These are phyloP conservation scores for Brassicogethes aeneus DNA, from an alignment of 2,888 invertebrate genomes.

Conservation along the genomic window DNA sequence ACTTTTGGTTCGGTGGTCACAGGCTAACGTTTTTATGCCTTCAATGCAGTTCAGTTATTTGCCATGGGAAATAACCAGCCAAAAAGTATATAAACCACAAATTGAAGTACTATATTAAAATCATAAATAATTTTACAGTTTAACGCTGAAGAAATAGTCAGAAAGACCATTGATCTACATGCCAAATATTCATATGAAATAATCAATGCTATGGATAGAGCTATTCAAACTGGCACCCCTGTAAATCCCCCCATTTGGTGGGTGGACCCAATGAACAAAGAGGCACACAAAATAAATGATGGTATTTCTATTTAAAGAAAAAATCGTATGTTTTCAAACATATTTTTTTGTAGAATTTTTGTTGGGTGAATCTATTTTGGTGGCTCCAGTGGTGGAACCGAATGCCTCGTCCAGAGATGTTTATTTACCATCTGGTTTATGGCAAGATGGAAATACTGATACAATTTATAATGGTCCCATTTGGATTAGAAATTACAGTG, in stretches of 20 bases:
- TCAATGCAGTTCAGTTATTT: conserved; percentile 69
- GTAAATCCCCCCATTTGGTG: conserved; percentile 82
- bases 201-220: conserved; percentile 50
- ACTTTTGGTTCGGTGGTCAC: conserved; percentile 69
- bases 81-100: conserved; percentile 19
- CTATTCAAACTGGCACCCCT: conserved; percentile 55
- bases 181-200: conserved; percentile 52
- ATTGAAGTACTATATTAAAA: neutral
- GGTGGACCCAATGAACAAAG: conserved; percentile 59
- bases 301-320: conserved; percentile 36
- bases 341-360: conserved; percentile 57
- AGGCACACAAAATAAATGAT: conserved; percentile 51
- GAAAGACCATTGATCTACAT: conserved; percentile 57
- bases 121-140: conserved; percentile 22
- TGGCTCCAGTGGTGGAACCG: conserved; percentile 65
- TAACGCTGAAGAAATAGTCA: conserved; percentile 54
- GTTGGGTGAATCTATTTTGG: conserved; percentile 66
- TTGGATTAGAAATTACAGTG: conserved; percentile 55
- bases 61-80: conserved; percentile 64
- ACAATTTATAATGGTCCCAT: conserved; percentile 47
- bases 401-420: conserved; percentile 55
- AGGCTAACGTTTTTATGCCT: conserved; percentile 70
- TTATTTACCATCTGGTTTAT: conserved; percentile 66
- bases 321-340: neutral
- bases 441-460: conserved; percentile 53